A percentile compares a stretch with the other conserved stretches of the same genome.
phyloP scores from a whole-genome alignment of 2,797 vertebrate species.

The Acanthornis magna region DNA sequence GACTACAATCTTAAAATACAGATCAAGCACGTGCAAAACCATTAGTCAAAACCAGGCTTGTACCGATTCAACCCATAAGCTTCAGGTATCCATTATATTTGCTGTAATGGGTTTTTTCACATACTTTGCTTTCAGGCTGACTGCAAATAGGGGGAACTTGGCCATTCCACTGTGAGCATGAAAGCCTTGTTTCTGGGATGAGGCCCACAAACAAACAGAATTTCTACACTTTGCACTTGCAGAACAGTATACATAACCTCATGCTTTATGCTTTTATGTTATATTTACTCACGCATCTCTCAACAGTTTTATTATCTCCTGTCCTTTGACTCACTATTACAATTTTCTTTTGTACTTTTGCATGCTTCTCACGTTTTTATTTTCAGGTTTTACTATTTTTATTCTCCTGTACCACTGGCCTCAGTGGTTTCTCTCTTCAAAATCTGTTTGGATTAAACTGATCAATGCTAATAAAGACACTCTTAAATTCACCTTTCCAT shows the following conservation, averaged over 20 bases:
- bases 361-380: not conserved
- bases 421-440: not conserved
- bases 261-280: not conserved
- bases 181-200: not conserved
- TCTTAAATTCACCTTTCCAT: not conserved
- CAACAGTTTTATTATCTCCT: not conserved
- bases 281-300: not conserved
- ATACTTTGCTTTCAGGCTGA: not conserved
- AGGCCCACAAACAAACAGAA: not conserved
- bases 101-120: not conserved
- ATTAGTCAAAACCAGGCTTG: not conserved
- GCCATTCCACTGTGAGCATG: not conserved
- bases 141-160: not conserved
- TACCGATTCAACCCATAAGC: not conserved
- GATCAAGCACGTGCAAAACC: not conserved
- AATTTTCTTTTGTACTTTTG: not conserved
- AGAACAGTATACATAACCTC: not conserved
- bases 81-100: not conserved
- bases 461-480: not conserved
- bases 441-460: not conserved
- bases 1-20: not conserved
- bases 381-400: not conserved
- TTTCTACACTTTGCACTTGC: not conserved
- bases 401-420: not conserved
- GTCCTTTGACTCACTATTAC: not conserved